Evolutionary conservation across 2,113 vertebrate genomes (phyloP), one percentile per base, ranked within the genome.

Genomic region (Tylochromis polylepis): DNA sequence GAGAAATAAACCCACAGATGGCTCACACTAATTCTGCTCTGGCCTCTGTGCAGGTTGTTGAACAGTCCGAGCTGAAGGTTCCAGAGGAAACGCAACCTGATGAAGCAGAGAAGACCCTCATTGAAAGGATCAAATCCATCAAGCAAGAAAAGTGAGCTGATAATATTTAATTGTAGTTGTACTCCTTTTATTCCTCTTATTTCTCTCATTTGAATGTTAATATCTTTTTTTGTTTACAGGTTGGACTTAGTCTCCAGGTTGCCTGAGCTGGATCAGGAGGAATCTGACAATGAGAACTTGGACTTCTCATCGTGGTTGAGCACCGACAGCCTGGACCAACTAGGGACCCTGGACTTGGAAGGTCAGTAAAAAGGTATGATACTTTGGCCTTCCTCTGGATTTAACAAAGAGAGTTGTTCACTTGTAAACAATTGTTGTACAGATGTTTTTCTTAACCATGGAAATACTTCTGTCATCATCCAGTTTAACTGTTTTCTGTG

Each of bases 321-420:
- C 96, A 96, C 96, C 0, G 98, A 99, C 82, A 99, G 98, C 92
- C 95, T 97, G 2, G 97, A 98, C 4, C 94, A 92, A 12, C 34
- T 93, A 1, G 91, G 87, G 14, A 95, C 94, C 88, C 16, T 93
- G 83, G 95, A 96, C 83, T 95, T 92, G 51, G 97, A 98, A 98
- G 98, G 98, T 99, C 97, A 98, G 98, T 98, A 97, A 96, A 92
- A 95, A 97, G 97, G 97, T 96, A 96, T 87, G 53, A 89, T 94
- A 87, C 43, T 36, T 86, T 87, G 5, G 84, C 91, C 75, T 87
- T 92, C 83, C 94, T 91, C 84, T 82, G 20, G 31, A 15, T 62
- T 83, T 67, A 81, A 62, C 16, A 77, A 82, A 24, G n/a, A 43
- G 38, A 43, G 38, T 70, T 70, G 24, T 22, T 70, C 12, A 16